phyloP scores from a whole-genome alignment of 2,797 vertebrate genomes.

The Scolopax bukidnonensis region DNA sequence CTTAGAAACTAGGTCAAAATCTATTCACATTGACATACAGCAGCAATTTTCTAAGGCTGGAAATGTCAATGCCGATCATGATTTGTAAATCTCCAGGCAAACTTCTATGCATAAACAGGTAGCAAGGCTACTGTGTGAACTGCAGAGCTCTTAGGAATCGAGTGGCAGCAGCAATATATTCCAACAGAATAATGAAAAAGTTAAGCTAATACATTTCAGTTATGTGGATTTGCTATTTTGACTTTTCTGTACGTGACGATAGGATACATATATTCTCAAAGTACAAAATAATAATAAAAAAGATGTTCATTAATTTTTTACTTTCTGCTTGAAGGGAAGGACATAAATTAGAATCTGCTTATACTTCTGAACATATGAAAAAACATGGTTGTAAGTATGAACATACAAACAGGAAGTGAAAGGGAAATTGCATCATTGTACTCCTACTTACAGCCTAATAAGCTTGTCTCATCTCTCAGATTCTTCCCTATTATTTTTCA shows the following conservation, averaged over 20 bases:
- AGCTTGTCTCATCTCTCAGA: not conserved
- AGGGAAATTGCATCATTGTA: not conserved
- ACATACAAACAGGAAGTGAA: not conserved
- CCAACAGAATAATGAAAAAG: conserved; percentile 27
- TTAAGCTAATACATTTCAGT: not conserved
- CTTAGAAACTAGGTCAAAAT: conserved; percentile 62
- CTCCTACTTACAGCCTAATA: not conserved
- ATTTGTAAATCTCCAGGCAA: conserved; percentile 65
- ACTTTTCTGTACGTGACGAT: not conserved
- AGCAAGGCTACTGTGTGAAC: not conserved
- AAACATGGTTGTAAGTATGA: not conserved
- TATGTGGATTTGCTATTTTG: not conserved
- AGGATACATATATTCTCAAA: not conserved
- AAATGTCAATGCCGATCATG: conserved; percentile 65
- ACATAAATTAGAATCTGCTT: not conserved
- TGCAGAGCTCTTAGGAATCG: conserved; percentile 28
- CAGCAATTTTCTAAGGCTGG: conserved; percentile 62
- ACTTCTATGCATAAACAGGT: not conserved
- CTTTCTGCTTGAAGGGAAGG: not conserved
- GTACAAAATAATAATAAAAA: not conserved
- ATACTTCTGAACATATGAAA: not conserved
- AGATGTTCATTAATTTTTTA: not conserved
- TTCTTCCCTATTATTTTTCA: not conserved
- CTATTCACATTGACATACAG: conserved; percentile 59
- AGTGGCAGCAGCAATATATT: not conserved